phyloP scores from a whole-genome alignment of 2,113 vertebrate species.

The Rhabdomys dilectus region DNA sequence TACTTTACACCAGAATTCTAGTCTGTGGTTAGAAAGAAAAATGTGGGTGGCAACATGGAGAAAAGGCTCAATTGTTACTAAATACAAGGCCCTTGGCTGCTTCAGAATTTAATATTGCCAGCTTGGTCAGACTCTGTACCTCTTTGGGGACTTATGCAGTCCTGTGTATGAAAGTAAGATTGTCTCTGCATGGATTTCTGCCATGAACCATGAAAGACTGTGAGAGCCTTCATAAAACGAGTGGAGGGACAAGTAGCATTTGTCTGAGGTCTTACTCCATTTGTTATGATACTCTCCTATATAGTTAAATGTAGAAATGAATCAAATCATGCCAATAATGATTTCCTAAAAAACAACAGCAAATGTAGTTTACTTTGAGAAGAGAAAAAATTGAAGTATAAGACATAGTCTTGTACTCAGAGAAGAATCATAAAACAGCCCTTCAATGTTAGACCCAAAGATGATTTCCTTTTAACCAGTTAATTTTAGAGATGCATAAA shows the following conservation, averaged over 20 bases:
- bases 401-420: not conserved
- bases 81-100: not conserved
- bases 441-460: not conserved
- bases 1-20: conserved; percentile 63
- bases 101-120: not conserved
- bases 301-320: not conserved
- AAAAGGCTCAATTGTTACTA: not conserved
- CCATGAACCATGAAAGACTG: not conserved
- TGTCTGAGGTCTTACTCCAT: conserved; percentile 59
- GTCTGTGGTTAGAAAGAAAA: conserved; percentile 59
- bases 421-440: not conserved
- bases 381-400: not conserved
- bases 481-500: not conserved
- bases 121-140: conserved; percentile 11
- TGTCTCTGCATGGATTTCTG: conserved; percentile 43
- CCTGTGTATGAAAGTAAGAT: conserved; percentile 52
- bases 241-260: conserved; percentile 40
- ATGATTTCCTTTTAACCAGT: not conserved
- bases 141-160: conserved; percentile 49
- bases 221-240: conserved; percentile 16
- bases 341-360: not conserved
- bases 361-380: not conserved
- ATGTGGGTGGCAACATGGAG: conserved; percentile 24
- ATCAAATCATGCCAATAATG: not conserved
- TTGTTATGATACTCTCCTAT: not conserved